These are phyloP conservation scores for Eudasyphora cyanicolor DNA, from an alignment of 2,888 invertebrate genomes.

Conservation along the genomic window DNA sequence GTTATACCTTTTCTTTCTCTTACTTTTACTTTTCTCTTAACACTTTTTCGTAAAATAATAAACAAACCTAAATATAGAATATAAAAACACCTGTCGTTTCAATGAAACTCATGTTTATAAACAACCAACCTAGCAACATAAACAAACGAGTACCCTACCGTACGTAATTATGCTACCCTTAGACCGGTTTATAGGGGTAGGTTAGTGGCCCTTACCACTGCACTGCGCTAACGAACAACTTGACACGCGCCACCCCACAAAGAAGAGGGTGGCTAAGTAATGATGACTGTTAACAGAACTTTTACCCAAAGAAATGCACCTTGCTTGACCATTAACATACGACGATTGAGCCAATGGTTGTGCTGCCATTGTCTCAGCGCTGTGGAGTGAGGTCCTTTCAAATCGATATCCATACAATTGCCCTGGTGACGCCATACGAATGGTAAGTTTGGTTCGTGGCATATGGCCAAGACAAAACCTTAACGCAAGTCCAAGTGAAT, in stretches of 20 bases:
- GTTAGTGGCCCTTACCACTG: not conserved
- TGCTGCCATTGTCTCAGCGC: not conserved
- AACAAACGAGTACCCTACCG: constrained; percentile 27
- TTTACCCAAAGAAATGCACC: constrained; percentile 47
- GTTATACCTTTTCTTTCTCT: no score
- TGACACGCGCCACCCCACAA: not conserved
- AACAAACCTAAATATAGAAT: not conserved
- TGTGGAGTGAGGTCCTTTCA: not conserved
- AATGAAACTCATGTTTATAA: not conserved
- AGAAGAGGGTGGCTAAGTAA: not conserved
- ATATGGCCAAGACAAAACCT: constrained; percentile 59
- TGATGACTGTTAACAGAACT: constrained; percentile 17
- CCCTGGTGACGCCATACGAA: constrained; percentile 39
- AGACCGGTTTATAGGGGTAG: not conserved
- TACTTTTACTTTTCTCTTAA: no score
- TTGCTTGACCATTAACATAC: constrained; percentile 58
- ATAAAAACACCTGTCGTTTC: constrained; percentile 54
- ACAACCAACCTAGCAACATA: constrained; percentile 45
- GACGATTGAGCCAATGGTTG: no score
- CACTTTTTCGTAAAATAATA: no score
- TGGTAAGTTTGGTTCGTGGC: constrained; percentile 7
- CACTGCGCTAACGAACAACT: not conserved
- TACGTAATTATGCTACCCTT: constrained; percentile 11
- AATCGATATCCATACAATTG: constrained; percentile 56
- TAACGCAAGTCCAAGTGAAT: constrained; percentile 57